A percentile compares a stretch with the other conserved stretches of the same genome.
Evolutionary conservation across 2,888 invertebrate species (phyloP).

Genomic region (Argyresthia goedartella): DNA sequence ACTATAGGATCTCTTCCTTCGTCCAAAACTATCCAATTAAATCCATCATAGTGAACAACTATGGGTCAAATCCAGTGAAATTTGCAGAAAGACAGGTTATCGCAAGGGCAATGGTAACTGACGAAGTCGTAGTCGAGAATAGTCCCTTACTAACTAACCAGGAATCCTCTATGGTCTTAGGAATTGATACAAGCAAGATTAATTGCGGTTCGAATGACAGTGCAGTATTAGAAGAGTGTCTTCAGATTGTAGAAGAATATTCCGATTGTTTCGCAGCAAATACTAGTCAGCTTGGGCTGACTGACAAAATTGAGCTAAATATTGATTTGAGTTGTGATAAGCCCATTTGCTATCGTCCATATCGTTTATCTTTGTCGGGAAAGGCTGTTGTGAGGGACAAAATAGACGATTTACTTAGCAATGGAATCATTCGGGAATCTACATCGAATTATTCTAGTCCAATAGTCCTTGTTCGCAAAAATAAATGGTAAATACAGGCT

Average conservation of each 20-base stretch:
- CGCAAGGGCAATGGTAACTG: too few species aligned
- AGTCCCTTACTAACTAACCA: too few species aligned
- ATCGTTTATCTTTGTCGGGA: background rate
- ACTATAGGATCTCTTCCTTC: too few species aligned
- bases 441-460: slow-evolving; percentile 1
- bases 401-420: background rate
- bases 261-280: background rate
- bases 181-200: background rate
- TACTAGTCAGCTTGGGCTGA: background rate
- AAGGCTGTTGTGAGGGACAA: background rate
- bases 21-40: too few species aligned
- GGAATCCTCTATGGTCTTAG: background rate
- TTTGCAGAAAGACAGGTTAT: too few species aligned
- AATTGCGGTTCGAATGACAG: background rate
- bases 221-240: background rate
- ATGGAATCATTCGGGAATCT: slow-evolving; percentile 2
- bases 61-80: too few species aligned
- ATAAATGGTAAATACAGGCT: background rate
- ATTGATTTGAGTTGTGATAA: background rate
- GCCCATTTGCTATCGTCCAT: background rate
- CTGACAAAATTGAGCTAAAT: background rate
- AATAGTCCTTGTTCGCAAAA: background rate
- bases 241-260: background rate
- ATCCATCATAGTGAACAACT: too few species aligned
- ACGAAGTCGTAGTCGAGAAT: too few species aligned